These are phyloP conservation scores for Agrypnus murinus DNA, from an alignment of 2,888 invertebrate genomes.

Conservation along the genomic window DNA sequence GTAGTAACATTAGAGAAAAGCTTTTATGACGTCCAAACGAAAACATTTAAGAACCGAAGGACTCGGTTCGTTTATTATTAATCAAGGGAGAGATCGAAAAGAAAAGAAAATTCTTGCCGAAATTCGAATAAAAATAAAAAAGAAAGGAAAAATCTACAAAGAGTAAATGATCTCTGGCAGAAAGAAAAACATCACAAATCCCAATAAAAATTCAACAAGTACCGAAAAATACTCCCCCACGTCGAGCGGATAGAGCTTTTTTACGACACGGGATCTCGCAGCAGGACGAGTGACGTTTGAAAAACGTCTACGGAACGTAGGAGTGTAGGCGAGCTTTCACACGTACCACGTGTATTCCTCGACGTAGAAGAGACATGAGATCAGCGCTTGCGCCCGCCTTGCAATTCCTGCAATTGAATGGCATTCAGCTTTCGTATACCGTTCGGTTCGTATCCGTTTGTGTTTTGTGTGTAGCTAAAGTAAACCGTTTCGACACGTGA, in stretches of 20 bases:
- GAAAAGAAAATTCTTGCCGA: constrained; percentile 4
- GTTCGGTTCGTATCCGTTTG: constrained; percentile 48
- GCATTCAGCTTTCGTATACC: constrained; percentile 53
- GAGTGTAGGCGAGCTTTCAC: constrained; percentile 53
- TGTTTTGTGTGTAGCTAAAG: constrained; percentile 48
- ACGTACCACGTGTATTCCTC: constrained; percentile 49
- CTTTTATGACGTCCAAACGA: constrained; percentile 9
- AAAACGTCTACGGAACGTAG: constrained; percentile 40
- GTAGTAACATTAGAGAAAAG: neutral
- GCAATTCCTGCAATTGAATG: constrained; percentile 47
- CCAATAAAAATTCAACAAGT: constrained; percentile 46
- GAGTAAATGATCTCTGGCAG: neutral
- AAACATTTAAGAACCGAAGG: constrained; percentile 10
- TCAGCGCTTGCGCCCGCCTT: constrained; percentile 50
- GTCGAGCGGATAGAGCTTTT: constrained; percentile 25
- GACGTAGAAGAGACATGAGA: constrained; percentile 42
- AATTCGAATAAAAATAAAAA: neutral
- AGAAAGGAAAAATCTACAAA: neutral
- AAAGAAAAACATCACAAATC: constrained; percentile 19
- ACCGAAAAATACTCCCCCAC: constrained; percentile 18
- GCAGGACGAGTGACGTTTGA: constrained; percentile 28
- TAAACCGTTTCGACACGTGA: constrained; percentile 50
- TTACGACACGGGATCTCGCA: constrained; percentile 17
- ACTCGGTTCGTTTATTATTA: constrained; percentile 20
- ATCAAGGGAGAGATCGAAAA: constrained; percentile 4